These are phyloP conservation scores for Aeoliscus strigatus DNA, from an alignment of 2,797 vertebrate species.

Conservation along the genomic window DNA sequence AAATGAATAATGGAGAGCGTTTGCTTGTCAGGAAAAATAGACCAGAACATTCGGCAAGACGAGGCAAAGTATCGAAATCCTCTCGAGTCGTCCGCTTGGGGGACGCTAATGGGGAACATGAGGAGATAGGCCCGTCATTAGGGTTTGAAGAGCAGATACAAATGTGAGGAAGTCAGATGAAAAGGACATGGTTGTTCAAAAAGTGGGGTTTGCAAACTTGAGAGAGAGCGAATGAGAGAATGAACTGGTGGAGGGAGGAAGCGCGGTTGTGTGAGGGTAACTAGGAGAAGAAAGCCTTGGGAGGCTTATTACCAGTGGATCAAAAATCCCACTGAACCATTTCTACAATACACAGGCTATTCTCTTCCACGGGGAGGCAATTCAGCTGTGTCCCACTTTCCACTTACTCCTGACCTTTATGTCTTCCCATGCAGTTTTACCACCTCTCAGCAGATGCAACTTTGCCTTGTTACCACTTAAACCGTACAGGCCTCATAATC, in stretches of 20 bases:
- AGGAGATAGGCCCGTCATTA: conserved; percentile 15
- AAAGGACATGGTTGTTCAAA: conserved; percentile 24
- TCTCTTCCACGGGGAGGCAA: conserved; percentile 63
- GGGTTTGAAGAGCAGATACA: conserved; percentile 25
- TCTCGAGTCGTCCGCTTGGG: conserved; percentile 4
- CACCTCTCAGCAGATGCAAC: conserved; percentile 61
- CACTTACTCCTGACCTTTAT: conserved; percentile 74
- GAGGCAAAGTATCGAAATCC: too few species aligned
- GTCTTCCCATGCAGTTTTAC: conserved; percentile 67
- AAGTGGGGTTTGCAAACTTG: conserved; percentile 24
- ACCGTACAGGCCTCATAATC: conserved; percentile 60
- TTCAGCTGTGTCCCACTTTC: conserved; percentile 68
- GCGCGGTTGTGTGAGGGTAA: conserved; percentile 3
- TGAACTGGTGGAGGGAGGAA: conserved; percentile 7
- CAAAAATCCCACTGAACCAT: conserved; percentile 66
- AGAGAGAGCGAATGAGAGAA: conserved; percentile 21
- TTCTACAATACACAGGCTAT: conserved; percentile 56
- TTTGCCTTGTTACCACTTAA: conserved; percentile 66
- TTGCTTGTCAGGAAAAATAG: conserved; percentile 11
- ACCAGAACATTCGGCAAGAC: not conserved
- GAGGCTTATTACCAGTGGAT: conserved; percentile 69
- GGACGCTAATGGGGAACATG: conserved; percentile 24
- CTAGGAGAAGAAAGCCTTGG: conserved; percentile 42
- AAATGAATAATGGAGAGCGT: conserved; percentile 19
- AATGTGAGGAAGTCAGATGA: conserved; percentile 22